Percentiles rank a stretch among this genome's conserved stretches.
Evolutionary conservation across 2,113 vertebrate species (phyloP).

Genomic region (Chunga burmeisteri): DNA sequence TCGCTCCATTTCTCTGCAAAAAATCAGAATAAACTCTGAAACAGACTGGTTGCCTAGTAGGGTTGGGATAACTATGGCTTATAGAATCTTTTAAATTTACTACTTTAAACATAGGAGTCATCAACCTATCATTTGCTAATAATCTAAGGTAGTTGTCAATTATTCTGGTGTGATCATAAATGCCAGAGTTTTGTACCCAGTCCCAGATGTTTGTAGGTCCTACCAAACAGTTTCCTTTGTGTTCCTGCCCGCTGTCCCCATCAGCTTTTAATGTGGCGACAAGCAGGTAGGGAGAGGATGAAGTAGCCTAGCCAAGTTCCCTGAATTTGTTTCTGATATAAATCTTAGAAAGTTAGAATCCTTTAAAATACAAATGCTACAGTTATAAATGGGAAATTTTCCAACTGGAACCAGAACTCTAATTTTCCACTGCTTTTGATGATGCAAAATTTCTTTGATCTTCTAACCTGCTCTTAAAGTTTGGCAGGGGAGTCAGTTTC

Average conservation of each 20-base stretch:
- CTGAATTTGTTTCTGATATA: background rate
- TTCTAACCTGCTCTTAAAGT: background rate
- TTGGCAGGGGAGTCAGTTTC: background rate
- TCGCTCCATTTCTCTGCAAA: background rate
- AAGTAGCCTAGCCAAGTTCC: background rate
- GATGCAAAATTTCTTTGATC: background rate
- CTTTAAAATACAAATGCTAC: background rate
- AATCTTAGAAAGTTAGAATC: background rate
- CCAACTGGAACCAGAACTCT: background rate
- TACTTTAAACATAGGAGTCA: background rate
- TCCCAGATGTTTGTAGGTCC: background rate
- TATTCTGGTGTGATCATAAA: background rate
- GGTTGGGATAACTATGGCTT: background rate
- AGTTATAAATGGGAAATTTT: background rate
- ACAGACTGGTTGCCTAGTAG: background rate
- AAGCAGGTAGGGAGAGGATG: background rate
- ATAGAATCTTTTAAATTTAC: background rate
- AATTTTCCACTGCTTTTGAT: background rate
- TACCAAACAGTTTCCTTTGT: background rate
- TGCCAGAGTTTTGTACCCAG: background rate
- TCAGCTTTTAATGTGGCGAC: background rate
- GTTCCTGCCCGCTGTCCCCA: background rate
- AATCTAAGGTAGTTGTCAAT: background rate
- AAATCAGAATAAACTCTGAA: background rate
- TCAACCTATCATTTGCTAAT: background rate